Evolutionary conservation across 2,113 vertebrate species (phyloP).

Genomic region (Cisticola juncidis): DNA sequence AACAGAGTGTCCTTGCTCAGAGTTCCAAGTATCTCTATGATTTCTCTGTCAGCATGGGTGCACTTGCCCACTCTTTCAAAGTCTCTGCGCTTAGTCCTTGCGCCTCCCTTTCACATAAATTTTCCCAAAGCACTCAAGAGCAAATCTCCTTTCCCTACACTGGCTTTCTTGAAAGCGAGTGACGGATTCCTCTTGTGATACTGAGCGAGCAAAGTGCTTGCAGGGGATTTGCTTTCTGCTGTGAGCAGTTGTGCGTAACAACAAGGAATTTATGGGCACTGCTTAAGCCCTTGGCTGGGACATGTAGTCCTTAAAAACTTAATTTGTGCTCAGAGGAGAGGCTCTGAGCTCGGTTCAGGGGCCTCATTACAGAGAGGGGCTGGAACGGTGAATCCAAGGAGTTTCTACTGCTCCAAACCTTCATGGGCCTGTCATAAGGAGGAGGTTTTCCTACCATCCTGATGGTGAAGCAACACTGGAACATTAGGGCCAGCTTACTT

Average conservation of each 20-base stretch:
- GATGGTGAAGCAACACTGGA: not conserved
- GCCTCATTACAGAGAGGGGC: not conserved
- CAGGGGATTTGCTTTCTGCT: conserved; percentile 12
- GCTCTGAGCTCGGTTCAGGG: not conserved
- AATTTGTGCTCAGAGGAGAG: not conserved
- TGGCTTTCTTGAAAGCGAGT: not conserved
- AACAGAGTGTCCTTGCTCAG: conserved; percentile 17
- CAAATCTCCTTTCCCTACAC: not conserved
- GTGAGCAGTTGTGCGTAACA: not conserved
- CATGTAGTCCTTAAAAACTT: not conserved
- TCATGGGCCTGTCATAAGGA: not conserved
- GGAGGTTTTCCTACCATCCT: not conserved
- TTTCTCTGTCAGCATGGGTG: not conserved
- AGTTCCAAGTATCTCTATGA: not conserved
- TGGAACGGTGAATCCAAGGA: not conserved
- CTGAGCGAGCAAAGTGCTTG: not conserved
- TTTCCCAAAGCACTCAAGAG: not conserved
- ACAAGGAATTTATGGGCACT: not conserved
- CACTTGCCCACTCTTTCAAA: not conserved
- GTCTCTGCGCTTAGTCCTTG: conserved; percentile 5
- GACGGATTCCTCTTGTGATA: not conserved
- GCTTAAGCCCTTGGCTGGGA: conserved; percentile 14
- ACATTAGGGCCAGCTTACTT: not conserved
- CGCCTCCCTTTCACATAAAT: conserved; percentile 24
- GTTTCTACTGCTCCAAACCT: not conserved